Evolutionary conservation across 1,140 invertebrate species (phyloP), one percentile per base, ranked within the genome.

Genomic region (Maconellicoccus hirsutus): DNA sequence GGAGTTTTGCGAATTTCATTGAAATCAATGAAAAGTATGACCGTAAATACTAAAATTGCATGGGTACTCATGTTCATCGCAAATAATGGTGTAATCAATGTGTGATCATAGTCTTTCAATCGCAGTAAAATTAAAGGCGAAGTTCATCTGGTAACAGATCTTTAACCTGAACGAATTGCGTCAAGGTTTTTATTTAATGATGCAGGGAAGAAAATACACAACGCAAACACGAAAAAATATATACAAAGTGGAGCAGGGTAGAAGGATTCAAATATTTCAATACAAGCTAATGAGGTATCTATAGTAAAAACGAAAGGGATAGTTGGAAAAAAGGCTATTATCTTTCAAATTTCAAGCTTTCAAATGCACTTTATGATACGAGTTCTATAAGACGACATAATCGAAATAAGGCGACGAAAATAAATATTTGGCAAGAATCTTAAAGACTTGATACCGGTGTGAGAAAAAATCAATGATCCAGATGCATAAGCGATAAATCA

Each of bases 331-430:
- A 66, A 66, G 25, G 21, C 61, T 12, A 22, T 22, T 66, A 66
- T 66, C 25, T 66, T 22, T 66, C 61, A 66, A 66, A 66, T 66
- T 66, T 66, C 61, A 66, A 66, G 61, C 61, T 66, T 66, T 66
- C 22, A 66, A 66, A 66, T 66, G 61, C 61, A 22, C 61, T 22
- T 22, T 26, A 16, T 26, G 61, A 66, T 22, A 66, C 21, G 8
- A 66, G 22, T 66, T 66, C 25, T 66, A 22, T 66, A 12, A n/a
- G n/a, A n/a, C n/a, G n/a, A n/a, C n/a, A n/a, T n/a, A n/a, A n/a
- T n/a, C n/a, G n/a, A 22, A 22, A 66, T 22, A 8, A 22, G 25
- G 25, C 61, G 61, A 66, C 61, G n/a, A n/a, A n/a, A n/a, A n/a
- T n/a, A n/a, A n/a, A n/a, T n/a, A n/a, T n/a, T n/a, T 22, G 61